Conservation (phyloP, 1,140 invertebrate genomes). For the Scaptomyza hsui region DNA sequence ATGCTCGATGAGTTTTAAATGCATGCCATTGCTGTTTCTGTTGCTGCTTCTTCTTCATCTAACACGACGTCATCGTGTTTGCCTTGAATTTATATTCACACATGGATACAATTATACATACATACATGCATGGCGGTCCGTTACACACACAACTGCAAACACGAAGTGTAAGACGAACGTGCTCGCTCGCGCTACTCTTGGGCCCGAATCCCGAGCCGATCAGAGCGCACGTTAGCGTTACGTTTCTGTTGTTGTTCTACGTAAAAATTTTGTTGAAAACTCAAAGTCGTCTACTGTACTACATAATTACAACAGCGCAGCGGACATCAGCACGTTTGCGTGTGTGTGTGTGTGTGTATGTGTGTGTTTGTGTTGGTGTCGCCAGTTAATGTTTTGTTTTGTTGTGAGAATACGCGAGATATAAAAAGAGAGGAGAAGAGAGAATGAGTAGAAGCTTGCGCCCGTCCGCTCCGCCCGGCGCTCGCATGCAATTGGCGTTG, state of each 20-base stretch:
- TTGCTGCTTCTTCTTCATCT: slow-evolving; percentile 47
- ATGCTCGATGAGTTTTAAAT: slow-evolving; percentile 21
- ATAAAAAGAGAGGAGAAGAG: slow-evolving; percentile 4
- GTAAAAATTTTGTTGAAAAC: slow-evolving; percentile 76
- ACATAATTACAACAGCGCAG: slow-evolving; percentile 77
- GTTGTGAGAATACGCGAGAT: slow-evolving; percentile 59
- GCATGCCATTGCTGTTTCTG: slow-evolving; percentile 61
- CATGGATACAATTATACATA: background rate
- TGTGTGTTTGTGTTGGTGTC: slow-evolving; percentile 19
- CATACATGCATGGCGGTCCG: slow-evolving; percentile 27
- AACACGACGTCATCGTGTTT: slow-evolving; percentile 70
- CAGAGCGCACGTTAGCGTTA: slow-evolving; percentile 28
- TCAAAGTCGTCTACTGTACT: slow-evolving; percentile 81
- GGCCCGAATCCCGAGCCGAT: slow-evolving; percentile 24
- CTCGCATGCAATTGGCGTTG: slow-evolving; percentile 31
- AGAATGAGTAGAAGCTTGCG: slow-evolving; percentile 24
- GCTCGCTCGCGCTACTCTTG: slow-evolving; percentile 11
- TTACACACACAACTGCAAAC: slow-evolving; percentile 42
- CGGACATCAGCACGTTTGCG: slow-evolving; percentile 48
- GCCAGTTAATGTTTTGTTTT: slow-evolving; percentile 78
- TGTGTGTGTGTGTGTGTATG: slow-evolving; percentile 18
- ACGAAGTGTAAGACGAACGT: slow-evolving; percentile 28
- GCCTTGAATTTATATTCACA: slow-evolving; percentile 61
- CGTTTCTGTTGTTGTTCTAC: slow-evolving; percentile 50
- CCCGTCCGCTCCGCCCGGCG: slow-evolving; percentile 35